A percentile compares a stretch with the other conserved stretches of the same genome.
Evolutionary conservation across 2,113 vertebrate genomes (phyloP).

Genomic region (Eolophus roseicapilla): DNA sequence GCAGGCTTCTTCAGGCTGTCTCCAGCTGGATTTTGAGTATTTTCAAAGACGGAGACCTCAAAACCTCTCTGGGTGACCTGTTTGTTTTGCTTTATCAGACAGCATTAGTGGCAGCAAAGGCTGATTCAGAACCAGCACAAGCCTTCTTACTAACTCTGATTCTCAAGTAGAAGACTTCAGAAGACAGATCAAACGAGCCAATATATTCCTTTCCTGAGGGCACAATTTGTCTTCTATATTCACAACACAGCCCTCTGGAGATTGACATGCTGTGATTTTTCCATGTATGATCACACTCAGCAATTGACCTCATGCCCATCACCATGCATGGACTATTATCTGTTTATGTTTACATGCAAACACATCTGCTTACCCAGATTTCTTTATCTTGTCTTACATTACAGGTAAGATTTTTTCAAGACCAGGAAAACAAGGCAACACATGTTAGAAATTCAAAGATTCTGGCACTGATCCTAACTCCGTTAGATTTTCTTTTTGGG

Average conservation of each 20-base stretch:
- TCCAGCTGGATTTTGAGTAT: not conserved
- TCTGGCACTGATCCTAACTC: not conserved
- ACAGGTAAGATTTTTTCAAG: not conserved
- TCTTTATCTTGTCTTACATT: not conserved
- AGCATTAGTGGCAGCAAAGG: not conserved
- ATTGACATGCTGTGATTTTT: not conserved
- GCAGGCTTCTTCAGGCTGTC: not conserved
- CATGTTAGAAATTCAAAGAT: not conserved
- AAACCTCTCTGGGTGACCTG: not conserved
- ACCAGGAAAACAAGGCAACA: not conserved
- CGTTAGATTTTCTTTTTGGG: not conserved
- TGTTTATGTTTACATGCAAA: not conserved
- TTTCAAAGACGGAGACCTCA: not conserved
- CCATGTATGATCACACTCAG: not conserved
- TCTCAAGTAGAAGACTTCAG: not conserved
- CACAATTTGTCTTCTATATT: not conserved
- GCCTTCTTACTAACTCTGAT: not conserved
- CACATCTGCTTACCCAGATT: not conserved
- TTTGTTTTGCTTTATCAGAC: not conserved
- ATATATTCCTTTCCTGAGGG: not conserved
- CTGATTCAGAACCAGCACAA: not conserved
- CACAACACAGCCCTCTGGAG: not conserved
- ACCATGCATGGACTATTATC: not conserved
- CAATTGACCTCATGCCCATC: not conserved
- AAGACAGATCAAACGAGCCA: not conserved